Conservation (phyloP, 2,888 invertebrate species). For the Amphimallon solstitiale region DNA sequence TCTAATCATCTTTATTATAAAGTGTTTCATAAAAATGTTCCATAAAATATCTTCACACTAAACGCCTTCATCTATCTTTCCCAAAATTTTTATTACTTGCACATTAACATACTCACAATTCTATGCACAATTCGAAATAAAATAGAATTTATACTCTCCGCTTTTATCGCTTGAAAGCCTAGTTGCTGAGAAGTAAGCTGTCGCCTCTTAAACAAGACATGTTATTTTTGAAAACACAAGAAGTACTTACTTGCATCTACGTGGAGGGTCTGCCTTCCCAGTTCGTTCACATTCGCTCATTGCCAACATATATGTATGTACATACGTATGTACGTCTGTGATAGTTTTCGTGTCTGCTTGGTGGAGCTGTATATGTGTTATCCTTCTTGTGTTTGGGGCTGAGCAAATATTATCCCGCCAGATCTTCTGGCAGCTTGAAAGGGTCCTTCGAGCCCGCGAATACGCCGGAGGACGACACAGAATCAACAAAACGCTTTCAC, state of each 20-base stretch:
- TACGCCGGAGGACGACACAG: slow-evolving; percentile 31
- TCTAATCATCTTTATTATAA: no score
- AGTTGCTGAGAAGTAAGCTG: background rate
- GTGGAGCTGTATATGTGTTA: slow-evolving; percentile 6
- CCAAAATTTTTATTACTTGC: no score
- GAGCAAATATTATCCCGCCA: slow-evolving; percentile 40
- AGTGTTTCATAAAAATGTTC: no score
- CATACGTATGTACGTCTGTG: background rate
- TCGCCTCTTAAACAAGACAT: slow-evolving; percentile 3
- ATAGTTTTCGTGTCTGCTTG: background rate
- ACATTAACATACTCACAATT: no score
- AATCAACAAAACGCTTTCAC: slow-evolving; percentile 39
- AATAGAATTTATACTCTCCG: background rate
- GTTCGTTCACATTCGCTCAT: no score
- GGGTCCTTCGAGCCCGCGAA: slow-evolving; percentile 32
- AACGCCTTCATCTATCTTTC: no score
- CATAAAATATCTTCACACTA: no score
- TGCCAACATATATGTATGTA: background rate
- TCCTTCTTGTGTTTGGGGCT: slow-evolving; percentile 29
- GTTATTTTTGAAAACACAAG: slow-evolving; percentile 17
- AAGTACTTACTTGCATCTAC: background rate
- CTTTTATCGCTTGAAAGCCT: background rate
- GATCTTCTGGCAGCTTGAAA: slow-evolving; percentile 35
- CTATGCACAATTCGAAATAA: no score
- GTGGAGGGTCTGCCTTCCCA: no score